Evolutionary conservation across 2,888 invertebrate genomes (phyloP).

Genomic region (Gymnocheta viridis): DNA sequence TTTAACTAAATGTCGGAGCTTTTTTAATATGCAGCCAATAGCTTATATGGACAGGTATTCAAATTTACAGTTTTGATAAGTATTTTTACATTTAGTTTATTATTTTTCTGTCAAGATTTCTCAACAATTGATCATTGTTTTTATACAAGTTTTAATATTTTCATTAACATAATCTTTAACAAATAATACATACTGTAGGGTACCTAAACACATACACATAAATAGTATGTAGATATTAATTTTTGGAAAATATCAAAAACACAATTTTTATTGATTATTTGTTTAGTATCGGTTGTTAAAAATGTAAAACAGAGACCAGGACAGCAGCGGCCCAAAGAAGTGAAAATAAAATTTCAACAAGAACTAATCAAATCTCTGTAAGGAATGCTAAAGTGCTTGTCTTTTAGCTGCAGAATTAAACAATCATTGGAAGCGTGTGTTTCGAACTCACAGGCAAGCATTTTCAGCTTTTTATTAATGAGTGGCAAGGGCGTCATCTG

Average conservation of each 20-base stretch:
- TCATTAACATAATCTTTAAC: neutral
- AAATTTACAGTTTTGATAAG: too few relatives aligned
- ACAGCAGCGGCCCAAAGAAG: neutral
- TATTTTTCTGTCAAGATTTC: too few relatives aligned
- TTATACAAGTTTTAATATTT: too few relatives aligned
- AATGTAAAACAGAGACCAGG: constrained; percentile 67
- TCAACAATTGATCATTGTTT: too few relatives aligned
- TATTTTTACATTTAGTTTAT: too few relatives aligned
- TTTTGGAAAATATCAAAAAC: constrained; percentile 53
- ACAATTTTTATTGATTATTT: constrained; percentile 70
- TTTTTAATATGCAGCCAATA: too few relatives aligned
- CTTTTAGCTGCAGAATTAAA: neutral
- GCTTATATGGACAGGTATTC: too few relatives aligned
- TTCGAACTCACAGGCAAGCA: constrained; percentile 6
- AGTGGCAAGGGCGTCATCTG: constrained; percentile 44
- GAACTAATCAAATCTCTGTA: constrained; percentile 10
- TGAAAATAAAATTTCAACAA: neutral
- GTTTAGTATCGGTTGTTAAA: constrained; percentile 73
- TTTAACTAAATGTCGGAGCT: too few relatives aligned
- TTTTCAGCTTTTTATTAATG: constrained; percentile 43
- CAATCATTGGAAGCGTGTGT: constrained; percentile 15
- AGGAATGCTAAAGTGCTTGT: constrained; percentile 9
- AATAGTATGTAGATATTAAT: neutral
- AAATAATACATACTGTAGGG: constrained; percentile 14
- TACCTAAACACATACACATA: neutral